These are phyloP conservation scores for Cynodonichthys magdalenae DNA, from an alignment of 2,797 vertebrate genomes.

Conservation along the genomic window DNA sequence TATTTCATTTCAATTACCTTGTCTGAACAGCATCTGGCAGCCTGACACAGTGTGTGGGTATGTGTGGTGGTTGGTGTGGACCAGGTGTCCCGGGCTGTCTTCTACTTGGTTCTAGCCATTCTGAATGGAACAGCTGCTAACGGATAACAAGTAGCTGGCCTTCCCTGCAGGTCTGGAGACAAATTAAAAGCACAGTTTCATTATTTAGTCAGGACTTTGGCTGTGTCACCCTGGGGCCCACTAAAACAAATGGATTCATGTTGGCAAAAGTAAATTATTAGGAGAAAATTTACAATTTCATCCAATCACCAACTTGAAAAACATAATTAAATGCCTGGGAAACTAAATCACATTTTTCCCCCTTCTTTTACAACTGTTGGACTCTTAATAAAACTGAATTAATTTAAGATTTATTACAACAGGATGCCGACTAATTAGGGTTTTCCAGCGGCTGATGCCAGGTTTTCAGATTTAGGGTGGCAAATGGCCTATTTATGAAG, in stretches of 20 bases:
- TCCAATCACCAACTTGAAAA: too few species aligned
- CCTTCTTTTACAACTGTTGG: too few species aligned
- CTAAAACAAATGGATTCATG: conserved; percentile 16
- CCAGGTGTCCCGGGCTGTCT: conserved; percentile 43
- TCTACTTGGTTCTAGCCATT: conserved; percentile 49
- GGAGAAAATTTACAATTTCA: too few species aligned
- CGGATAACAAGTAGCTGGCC: conserved; percentile 53
- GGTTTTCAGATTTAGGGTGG: too few species aligned
- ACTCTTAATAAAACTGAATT: too few species aligned
- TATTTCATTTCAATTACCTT: conserved; percentile 43
- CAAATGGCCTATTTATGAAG: too few species aligned
- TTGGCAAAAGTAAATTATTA: background rate
- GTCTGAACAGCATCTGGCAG: conserved; percentile 60
- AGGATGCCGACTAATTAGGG: too few species aligned
- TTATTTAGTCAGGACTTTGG: conserved; percentile 45
- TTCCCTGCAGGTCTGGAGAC: conserved; percentile 44
- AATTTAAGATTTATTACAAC: too few species aligned
- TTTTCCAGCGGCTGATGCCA: too few species aligned
- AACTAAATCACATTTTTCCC: too few species aligned
- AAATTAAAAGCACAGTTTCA: conserved; percentile 50
- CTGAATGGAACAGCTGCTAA: conserved; percentile 53
- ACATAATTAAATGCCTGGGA: too few species aligned
- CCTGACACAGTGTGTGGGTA: conserved; percentile 7
- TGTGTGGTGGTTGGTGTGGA: conserved; percentile 8
- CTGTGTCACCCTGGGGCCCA: conserved; percentile 21